Evolutionary conservation across 1,140 invertebrate species (phyloP).

Genomic region (Asobara japonica): DNA sequence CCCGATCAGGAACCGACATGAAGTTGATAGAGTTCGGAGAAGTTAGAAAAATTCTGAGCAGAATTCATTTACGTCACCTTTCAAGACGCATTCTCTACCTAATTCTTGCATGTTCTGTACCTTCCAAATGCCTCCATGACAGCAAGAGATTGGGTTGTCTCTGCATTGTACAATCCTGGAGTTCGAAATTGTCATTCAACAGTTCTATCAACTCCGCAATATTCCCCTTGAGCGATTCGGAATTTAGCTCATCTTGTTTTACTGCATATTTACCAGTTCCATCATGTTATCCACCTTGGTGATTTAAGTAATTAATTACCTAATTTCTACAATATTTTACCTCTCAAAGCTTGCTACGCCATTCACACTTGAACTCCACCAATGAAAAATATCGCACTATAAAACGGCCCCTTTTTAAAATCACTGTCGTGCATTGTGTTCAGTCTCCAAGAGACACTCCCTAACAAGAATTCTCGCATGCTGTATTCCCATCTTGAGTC

Average conservation of each 20-base stretch:
- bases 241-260: slow-evolving; percentile 62
- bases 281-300: slow-evolving; percentile 66
- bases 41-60: slow-evolving; percentile 58
- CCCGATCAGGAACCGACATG: slow-evolving; percentile 60
- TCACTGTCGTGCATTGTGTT: slow-evolving; percentile 76
- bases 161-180: slow-evolving; percentile 58
- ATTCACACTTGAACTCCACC: neutral
- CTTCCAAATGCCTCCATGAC: too few species aligned
- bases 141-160: too few species aligned
- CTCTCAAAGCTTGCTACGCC: too few species aligned
- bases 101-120: slow-evolving; percentile 53
- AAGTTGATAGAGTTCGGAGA: slow-evolving; percentile 63
- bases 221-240: slow-evolving; percentile 61
- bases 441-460: slow-evolving; percentile 83
- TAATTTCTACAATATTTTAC: too few species aligned
- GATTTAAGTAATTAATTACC: too few species aligned
- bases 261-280: slow-evolving; percentile 63
- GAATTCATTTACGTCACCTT: slow-evolving; percentile 62
- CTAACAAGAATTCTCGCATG: slow-evolving; percentile 83
- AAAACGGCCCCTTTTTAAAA: slow-evolving; percentile 39
- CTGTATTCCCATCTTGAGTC: slow-evolving; percentile 82
- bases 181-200: slow-evolving; percentile 65
- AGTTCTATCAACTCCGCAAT: slow-evolving; percentile 64
- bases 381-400: slow-evolving; percentile 25
- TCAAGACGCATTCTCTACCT: slow-evolving; percentile 60